Base-by-base conservation (phyloP, 1,140 invertebrate species). In the Atta colombica region DNA sequence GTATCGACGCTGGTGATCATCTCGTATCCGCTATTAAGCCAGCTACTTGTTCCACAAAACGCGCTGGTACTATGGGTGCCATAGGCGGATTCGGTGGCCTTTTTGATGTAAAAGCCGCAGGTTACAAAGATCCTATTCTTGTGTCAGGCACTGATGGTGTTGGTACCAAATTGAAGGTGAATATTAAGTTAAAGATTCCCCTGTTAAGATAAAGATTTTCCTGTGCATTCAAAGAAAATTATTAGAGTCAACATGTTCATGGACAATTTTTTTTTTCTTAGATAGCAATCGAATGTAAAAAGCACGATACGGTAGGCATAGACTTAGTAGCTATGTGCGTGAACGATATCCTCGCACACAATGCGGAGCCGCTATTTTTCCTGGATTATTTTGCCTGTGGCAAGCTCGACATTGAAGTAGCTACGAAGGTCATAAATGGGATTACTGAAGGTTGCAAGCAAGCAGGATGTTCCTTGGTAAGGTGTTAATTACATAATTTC, bases 311-410 rank as follows among this genome's bases (percentile, higher is more conserved):
- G 0, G 97, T 99, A 80, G 99, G 99, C 1, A 98, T 99, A 91
- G 99, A 99, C 96, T 96, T 99, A 51, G 99, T 99, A 12, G 99
- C 99, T 12, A 99, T 99, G 98, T 99, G 98, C 93, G 99, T 99
- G 3, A 99, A 99, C 96, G 99, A 99, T 95, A 97, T 99, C 68
- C 95, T 99, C 28, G 98, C 98, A 60, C 97, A 99, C 89, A 99
- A 99, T 28, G 99, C 99, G 0, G 98, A 99, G 92, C 99, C 99
- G 0, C 96, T 99, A 65, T 99, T 98, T 81, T 99, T 99, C 93
- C 95, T 99, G 1, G 99, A 99, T 96, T 99, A 99, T 94, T 99
- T 99, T 95, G 98, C 99, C 14, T 98, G 98, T 93, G 98, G 99
- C 4, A 96, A 97, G 86, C 95, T 99, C 63, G 96, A 99, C 91